These are phyloP conservation scores for Tigriopus californicus DNA, from an alignment of 2,888 invertebrate species.

Conservation along the genomic window DNA sequence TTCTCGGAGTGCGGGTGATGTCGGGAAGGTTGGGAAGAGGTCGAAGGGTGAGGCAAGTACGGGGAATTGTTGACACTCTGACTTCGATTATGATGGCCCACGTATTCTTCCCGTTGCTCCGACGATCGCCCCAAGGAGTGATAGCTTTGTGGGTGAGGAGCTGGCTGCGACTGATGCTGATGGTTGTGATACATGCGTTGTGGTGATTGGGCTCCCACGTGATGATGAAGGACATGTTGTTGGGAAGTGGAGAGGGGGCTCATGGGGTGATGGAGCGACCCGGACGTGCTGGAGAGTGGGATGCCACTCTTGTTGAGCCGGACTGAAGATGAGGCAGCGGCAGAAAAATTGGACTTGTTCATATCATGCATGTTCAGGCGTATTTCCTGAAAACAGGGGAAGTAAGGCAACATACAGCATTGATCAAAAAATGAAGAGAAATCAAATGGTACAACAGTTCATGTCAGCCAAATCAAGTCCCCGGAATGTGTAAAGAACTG, in stretches of 20 bases:
- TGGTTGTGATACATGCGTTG: not conserved
- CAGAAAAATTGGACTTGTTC: slow-evolving; percentile 30
- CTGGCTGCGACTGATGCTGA: not conserved
- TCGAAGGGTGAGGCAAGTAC: too few species aligned
- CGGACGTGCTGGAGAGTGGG: not conserved
- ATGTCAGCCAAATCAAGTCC: too few species aligned
- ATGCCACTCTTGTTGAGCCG: not conserved
- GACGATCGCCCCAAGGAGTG: not conserved
- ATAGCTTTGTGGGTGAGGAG: not conserved
- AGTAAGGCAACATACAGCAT: too few species aligned
- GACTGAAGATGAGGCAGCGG: too few species aligned
- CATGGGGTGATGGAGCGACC: not conserved
- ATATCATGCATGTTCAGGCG: slow-evolving; percentile 87
- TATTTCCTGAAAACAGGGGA: slow-evolving; percentile 54
- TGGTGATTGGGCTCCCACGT: not conserved
- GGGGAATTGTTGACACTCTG: too few species aligned
- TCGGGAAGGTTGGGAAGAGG: too few species aligned
- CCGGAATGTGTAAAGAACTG: too few species aligned
- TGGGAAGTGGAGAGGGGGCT: not conserved
- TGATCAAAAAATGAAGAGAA: too few species aligned
- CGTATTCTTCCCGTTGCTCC: not conserved
- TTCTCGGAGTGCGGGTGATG: too few species aligned
- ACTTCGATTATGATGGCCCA: too few species aligned
- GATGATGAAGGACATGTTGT: not conserved
- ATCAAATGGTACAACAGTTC: too few species aligned